Evolutionary conservation across 2,888 invertebrate genomes (phyloP).

Genomic region (Saturnia pavonia): DNA sequence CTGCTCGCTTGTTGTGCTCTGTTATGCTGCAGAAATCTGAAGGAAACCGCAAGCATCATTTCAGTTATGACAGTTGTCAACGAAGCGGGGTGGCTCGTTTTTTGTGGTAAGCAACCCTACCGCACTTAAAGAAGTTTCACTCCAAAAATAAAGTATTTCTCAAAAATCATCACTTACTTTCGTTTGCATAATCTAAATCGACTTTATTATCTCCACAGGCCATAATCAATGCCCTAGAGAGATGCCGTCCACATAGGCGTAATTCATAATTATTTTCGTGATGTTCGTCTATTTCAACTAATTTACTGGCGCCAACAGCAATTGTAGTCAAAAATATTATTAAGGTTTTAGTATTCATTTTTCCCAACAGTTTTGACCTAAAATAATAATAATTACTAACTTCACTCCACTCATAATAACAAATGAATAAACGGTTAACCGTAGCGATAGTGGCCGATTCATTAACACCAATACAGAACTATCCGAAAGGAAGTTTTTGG

Average conservation of each 20-base stretch:
- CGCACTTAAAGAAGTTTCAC: too few species aligned
- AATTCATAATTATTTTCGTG: constrained; percentile 1
- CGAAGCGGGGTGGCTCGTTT: too few species aligned
- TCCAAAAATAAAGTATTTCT: too few species aligned
- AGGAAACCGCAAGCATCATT: too few species aligned
- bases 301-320: neutral
- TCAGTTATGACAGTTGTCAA: too few species aligned
- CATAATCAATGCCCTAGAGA: neutral
- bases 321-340: neutral
- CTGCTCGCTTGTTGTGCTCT: too few species aligned
- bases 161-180: neutral
- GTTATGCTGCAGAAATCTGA: too few species aligned
- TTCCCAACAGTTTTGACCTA: neutral
- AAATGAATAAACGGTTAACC: neutral
- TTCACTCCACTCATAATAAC: neutral
- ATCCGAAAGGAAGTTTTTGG: too few species aligned
- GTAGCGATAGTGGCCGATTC: too few species aligned
- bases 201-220: neutral
- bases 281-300: neutral
- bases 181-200: neutral
- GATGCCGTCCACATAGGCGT: constrained; percentile 4
- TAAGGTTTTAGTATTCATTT: neutral
- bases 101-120: too few species aligned
- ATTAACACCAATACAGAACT: too few species aligned
- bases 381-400: neutral